phyloP scores from a whole-genome alignment of 2,888 invertebrate species.

The Synergus itoensis region DNA sequence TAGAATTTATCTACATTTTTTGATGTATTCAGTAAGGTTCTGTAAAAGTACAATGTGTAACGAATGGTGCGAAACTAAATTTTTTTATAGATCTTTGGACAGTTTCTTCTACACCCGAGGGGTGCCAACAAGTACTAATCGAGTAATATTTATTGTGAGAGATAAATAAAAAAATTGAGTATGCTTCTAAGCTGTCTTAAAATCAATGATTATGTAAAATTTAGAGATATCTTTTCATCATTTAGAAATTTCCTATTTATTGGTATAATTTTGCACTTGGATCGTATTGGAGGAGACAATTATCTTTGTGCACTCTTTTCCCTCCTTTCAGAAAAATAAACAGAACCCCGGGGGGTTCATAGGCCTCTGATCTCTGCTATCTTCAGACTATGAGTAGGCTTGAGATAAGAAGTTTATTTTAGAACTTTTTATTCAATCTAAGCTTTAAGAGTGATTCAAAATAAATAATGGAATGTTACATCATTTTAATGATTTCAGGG shows the following conservation, averaged over 20 bases:
- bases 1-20: background rate
- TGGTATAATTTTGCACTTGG: background rate
- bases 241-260: background rate
- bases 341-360: background rate
- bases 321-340: background rate
- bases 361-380: background rate
- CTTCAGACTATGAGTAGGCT: background rate
- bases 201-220: background rate
- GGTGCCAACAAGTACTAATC: conserved; percentile 4
- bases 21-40: background rate
- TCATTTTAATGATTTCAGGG: no score
- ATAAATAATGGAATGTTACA: background rate
- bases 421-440: background rate
- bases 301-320: background rate
- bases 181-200: conserved; percentile 6
- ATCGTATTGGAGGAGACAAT: background rate
- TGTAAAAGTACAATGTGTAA: background rate
- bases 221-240: background rate
- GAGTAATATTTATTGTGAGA: conserved; percentile 36
- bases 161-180: conserved; percentile 28
- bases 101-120: background rate
- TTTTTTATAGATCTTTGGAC: conserved; percentile 15
- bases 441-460: background rate
- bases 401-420: background rate
- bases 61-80: background rate